phyloP scores from a whole-genome alignment of 2,797 vertebrate genomes.

The Pelodytes ibericus region DNA sequence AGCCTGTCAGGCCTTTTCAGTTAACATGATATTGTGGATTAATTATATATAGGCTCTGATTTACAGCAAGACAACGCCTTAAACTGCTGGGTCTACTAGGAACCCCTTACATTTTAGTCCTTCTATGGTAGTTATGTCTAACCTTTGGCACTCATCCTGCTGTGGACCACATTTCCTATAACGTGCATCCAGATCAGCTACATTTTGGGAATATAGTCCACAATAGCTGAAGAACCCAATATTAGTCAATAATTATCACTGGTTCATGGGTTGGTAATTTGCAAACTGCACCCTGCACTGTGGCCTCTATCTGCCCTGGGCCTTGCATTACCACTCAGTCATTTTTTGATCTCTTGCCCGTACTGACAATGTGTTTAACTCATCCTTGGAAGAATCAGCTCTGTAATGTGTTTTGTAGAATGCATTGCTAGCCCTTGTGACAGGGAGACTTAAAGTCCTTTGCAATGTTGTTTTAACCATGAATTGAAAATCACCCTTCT shows the following conservation, averaged over 20 bases:
- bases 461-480: constrained; percentile 33
- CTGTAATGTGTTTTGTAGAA: constrained; percentile 5
- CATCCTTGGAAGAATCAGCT: constrained; percentile 23
- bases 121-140: too few species aligned
- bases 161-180: too few species aligned
- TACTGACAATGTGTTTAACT: constrained; percentile 23
- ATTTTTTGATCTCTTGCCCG: constrained; percentile 11
- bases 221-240: constrained; percentile 3
- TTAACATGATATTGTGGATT: constrained; percentile 14
- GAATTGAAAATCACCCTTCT: constrained; percentile 34
- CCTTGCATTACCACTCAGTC: constrained; percentile 45
- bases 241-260: too few species aligned
- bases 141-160: too few species aligned
- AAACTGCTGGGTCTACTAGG: constrained; percentile 15
- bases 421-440: neutral
- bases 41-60: constrained; percentile 4
- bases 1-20: neutral
- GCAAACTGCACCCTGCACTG: constrained; percentile 35
- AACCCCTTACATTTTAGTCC: too few species aligned
- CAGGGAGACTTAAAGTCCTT: constrained; percentile 16
- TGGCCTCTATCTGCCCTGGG: constrained; percentile 47
- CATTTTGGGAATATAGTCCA: constrained; percentile 20
- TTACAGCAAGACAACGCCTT: constrained; percentile 50
- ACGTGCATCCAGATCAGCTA: too few species aligned
- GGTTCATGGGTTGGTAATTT: constrained; percentile 17